Evolutionary conservation across 2,113 vertebrate genomes (phyloP), one percentile per base, ranked within the genome.

Genomic region (Macaca fascicularis): DNA sequence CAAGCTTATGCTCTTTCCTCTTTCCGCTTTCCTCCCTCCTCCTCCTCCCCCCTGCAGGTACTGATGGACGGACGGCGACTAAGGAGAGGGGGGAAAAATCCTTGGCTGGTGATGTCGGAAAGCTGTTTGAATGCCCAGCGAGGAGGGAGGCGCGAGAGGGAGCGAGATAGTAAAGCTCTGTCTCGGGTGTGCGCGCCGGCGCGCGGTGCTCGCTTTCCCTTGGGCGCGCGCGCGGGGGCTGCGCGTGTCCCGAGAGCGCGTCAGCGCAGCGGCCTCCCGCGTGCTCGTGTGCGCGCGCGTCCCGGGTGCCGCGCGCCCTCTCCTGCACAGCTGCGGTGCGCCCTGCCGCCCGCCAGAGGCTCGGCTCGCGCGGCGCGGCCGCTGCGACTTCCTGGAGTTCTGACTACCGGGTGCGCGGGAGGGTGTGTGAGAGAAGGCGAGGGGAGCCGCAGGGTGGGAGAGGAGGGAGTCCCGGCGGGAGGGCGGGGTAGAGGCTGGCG

Each of bases 81-180:
- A 97, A 85, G 96, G 57, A 78, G 86, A 94, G 32, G 94, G 88
- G 38, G 43, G 3, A n/a, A 48, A 78, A 70, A 93, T 99, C 98
- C 99, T 98, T 90, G 98, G 98, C 98, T 98, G 99, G 98, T 98
- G 99, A 98, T 98, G 99, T 98, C 99, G 98, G 98, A 98, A 97
- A 99, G 99, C 98, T 98, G 98, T 98, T 98, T 74, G 98, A 98
- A 90, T 96, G 98, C 98, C 98, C 98, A 98, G 98, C 98, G 98
- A 98, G 98, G 98, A 98, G 97, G 97, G 97, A 97, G 97, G 83
- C 87, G 97, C 97, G 98, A 97, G 98, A 98, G 98, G 86, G 94
- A 90, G 98, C 97, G 98, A 97, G 98, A 97, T 97, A 97, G 97
- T 96, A 98, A 97, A 97, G 89, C 98, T 95, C 40, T 82, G 97